These are phyloP conservation scores for Chionis minor DNA, from an alignment of 2,113 vertebrate genomes.

Conservation along the genomic window DNA sequence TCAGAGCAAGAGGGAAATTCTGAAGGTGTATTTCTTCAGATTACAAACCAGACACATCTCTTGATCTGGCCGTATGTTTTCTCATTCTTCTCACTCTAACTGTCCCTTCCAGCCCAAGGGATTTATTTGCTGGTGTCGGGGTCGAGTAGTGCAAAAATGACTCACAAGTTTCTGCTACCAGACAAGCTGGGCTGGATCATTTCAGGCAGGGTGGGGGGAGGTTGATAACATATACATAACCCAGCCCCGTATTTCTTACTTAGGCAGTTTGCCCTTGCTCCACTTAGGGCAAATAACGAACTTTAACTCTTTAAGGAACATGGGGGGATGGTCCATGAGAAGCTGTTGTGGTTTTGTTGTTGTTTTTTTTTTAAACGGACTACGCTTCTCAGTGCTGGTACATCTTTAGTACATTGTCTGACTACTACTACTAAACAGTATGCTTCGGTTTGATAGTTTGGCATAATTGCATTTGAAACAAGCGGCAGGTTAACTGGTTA, in stretches of 20 bases:
- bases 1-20: background rate
- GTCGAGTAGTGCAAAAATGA: background rate
- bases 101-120: background rate
- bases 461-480: background rate
- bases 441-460: background rate
- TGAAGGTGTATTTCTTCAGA: background rate
- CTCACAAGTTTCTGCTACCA: background rate
- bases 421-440: background rate
- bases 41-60: background rate
- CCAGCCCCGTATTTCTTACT: background rate
- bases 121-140: background rate
- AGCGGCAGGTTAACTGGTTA: background rate
- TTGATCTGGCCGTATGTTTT: background rate
- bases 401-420: background rate
- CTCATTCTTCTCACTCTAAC: background rate
- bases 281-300: background rate
- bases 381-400: background rate
- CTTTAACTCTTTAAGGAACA: background rate
- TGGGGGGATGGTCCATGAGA: background rate
- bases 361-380: background rate
- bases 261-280: background rate
- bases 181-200: background rate
- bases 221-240: background rate
- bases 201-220: background rate
- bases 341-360: background rate